phyloP scores from a whole-genome alignment of 2,888 invertebrate species.

The Didymodactylos carnosus region DNA sequence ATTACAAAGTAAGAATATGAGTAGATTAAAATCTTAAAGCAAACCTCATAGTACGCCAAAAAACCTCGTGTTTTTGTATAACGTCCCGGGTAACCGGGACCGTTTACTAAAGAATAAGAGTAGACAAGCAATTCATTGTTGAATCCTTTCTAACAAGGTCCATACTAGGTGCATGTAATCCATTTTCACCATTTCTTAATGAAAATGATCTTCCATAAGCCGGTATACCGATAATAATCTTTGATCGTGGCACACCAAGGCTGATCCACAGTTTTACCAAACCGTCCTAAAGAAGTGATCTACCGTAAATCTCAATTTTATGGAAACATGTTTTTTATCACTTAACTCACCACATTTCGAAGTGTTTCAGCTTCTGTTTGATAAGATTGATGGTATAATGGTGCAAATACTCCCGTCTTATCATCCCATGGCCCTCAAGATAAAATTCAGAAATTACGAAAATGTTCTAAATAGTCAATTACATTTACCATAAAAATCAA shows the following conservation, averaged over 20 bases:
- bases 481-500: slow-evolving; percentile 7
- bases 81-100: slow-evolving; percentile 10
- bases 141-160: no score
- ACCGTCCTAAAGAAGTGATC: not conserved
- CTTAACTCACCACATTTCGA: slow-evolving; percentile 2
- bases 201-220: slow-evolving; percentile 5
- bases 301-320: not conserved
- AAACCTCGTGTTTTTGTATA: slow-evolving; percentile 12
- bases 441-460: not conserved
- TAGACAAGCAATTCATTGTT: not conserved
- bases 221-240: slow-evolving; percentile 9
- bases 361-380: slow-evolving; percentile 7
- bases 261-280: not conserved
- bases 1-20: no score
- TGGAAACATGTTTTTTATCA: no score
- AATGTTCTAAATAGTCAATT: not conserved
- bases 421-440: slow-evolving; percentile 9
- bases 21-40: no score
- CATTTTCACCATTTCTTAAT: not conserved
- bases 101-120: not conserved
- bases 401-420: slow-evolving; percentile 8
- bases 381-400: slow-evolving; percentile 5
- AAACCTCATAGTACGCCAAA: slow-evolving; percentile 6
- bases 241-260: not conserved
- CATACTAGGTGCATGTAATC: not conserved